phyloP scores from a whole-genome alignment of 2,113 vertebrate genomes.

The Alosa alosa region DNA sequence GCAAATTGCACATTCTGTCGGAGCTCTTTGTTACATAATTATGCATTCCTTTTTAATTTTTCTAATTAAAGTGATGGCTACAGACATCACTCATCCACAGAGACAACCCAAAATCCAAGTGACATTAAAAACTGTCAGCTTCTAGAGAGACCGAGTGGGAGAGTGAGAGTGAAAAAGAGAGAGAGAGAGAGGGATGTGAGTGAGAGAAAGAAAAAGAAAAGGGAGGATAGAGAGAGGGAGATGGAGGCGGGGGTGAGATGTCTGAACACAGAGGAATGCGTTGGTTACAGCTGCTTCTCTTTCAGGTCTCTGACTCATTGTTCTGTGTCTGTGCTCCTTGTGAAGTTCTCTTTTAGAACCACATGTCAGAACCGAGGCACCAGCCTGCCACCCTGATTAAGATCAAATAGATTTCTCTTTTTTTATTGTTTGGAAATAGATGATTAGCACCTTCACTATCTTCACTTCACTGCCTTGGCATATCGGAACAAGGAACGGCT shows the following conservation, averaged over 20 bases:
- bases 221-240: neutral
- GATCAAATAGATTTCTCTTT: neutral
- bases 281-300: neutral
- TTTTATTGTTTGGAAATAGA: constrained; percentile 64
- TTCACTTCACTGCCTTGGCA: constrained; percentile 51
- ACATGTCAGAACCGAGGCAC: neutral
- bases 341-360: neutral
- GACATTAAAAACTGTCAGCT: neutral
- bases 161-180: neutral
- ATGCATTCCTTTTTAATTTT: neutral
- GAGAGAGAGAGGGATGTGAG: neutral
- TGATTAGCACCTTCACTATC: constrained; percentile 60
- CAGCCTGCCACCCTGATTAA: neutral
- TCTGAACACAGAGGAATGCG: neutral
- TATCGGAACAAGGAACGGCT: constrained; percentile 64
- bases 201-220: neutral
- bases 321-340: neutral
- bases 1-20: neutral
- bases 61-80: neutral
- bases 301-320: neutral
- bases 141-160: neutral
- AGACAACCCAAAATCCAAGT: neutral
- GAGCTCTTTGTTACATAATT: constrained; percentile 8
- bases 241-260: neutral
- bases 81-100: neutral